Percentiles rank a stretch among this genome's conserved stretches.
These are phyloP conservation scores for Chrysoperla carnea DNA, from an alignment of 1,140 invertebrate genomes.

Conservation along the genomic window DNA sequence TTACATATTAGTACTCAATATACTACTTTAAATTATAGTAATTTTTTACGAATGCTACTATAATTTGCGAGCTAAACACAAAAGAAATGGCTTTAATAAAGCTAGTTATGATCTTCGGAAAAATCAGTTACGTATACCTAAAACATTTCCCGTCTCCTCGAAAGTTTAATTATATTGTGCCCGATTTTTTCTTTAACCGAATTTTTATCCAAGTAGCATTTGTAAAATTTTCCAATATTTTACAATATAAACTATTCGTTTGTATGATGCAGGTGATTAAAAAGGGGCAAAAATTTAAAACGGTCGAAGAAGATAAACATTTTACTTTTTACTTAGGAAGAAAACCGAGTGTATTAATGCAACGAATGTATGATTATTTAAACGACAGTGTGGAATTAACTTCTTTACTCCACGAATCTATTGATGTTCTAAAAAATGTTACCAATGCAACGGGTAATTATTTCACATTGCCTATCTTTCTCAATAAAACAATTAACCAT, in stretches of 20 bases:
- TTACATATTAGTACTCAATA: no score
- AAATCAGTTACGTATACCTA: no score
- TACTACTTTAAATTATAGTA: no score
- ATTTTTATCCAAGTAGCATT: no score
- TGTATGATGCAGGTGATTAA: conserved; percentile 22
- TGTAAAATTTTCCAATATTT: neutral
- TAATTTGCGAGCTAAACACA: no score
- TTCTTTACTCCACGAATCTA: conserved; percentile 29
- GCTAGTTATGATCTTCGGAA: no score
- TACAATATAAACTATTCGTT: neutral
- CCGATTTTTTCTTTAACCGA: no score
- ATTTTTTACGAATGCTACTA: no score
- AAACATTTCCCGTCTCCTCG: no score
- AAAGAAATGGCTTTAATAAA: neutral
- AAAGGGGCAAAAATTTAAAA: conserved; percentile 11
- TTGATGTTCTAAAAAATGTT: conserved; percentile 28
- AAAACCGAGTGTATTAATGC: conserved; percentile 18
- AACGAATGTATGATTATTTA: conserved; percentile 21
- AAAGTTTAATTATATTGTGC: no score
- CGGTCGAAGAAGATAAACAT: conserved; percentile 11
- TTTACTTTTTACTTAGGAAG: conserved; percentile 17
- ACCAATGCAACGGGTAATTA: conserved; percentile 27
- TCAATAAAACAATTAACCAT: neutral
- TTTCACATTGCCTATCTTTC: neutral
- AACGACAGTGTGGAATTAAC: conserved; percentile 30